Evolutionary conservation across 1,140 invertebrate species (phyloP), one percentile per base, ranked within the genome.

Genomic region (Leucophenga varia): DNA sequence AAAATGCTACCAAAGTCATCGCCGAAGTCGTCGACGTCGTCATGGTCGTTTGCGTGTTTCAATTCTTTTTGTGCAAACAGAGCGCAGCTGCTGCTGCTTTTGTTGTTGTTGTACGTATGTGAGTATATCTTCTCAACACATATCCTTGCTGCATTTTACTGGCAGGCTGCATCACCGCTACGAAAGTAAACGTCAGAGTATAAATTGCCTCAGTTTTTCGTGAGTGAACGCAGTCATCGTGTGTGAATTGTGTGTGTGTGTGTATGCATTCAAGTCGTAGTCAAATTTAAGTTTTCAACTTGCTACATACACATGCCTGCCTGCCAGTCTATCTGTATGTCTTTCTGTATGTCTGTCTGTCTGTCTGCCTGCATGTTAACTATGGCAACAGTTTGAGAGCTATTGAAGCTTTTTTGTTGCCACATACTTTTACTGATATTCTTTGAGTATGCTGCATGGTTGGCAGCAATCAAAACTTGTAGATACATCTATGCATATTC

Each of bases 11-110:
- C 22, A 25, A 25, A 5, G 5, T 25, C 22, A 25, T 25, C 22
- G 22, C 22, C 22, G 10, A 6, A 5, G 10, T 25, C 22, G 22
- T 25, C 22, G 22, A 10, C 22, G 22, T 25, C 22, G 22, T 35
- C 34, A 17, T 14, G 16, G n/a, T 35, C 34, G 34, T 13, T 35
- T 35, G 34, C 34, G 34, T 35, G 34, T 35, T 35, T 5, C 64
- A 69, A 68, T 68, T 64, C 64, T 60, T 69, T 60, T 69, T 60
- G 50, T 35, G 57, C 64, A 68, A 68, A 68, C 64, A 68, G 22
- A 46, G 54, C 43, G 39, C 35, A 13, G 21, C 21, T 30, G 32
- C 30, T 13, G n/a, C n/a, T n/a, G n/a, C n/a, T n/a, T n/a, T n/a
- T n/a, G n/a, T n/a, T n/a, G n/a, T n/a, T n/a, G n/a, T n/a, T 13